Base-by-base conservation (phyloP, 2,113 vertebrate species). In the Hemiscyllium ocellatum region DNA sequence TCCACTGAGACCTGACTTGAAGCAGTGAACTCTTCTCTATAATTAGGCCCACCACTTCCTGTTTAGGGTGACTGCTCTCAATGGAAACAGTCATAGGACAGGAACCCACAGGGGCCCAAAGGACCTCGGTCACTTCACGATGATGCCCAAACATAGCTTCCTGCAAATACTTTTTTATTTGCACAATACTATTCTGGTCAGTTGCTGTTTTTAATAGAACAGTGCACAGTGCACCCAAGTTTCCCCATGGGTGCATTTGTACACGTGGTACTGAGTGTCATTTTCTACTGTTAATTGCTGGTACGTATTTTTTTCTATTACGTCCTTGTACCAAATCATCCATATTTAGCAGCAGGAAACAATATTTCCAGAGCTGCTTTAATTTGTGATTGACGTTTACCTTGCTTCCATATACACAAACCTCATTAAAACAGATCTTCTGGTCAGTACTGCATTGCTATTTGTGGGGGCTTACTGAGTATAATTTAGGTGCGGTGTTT, bases 41-140 rank as follows among this genome's bases (percentile, higher is more conserved):
- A 83, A 83, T 83, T 83, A 83, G 80, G 80, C n/a, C 80, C 80
- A 83, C 80, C 80, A 83, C 80, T 83, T 83, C 80, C 80, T 83
- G 80, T 37, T 83, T 83, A 37, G 80, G 80, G 20, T 42, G 80
- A 20, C 72, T 83, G 80, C 42, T 83, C n/a, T 47, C 37, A 83
- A 83, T 83, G 80, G 80, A 83, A 83, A 83, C 80, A 83, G 80
- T 42, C 80, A 83, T 4, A 83, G 37, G 80, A 83, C 37, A 47
- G 80, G 80, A 83, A 83, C 80, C 37, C 80, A 83, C 80, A 83
- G 80, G 80, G 80, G 80, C 80, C 37, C 80, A 83, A 47, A 83
- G 37, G 80, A 83, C 37, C 80, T 42, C 5, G 37, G 42, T 83
- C 80, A 47, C n/a, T 83, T 42, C 37, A 83, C 6, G 47, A 42